Conservation (phyloP, 2,113 vertebrate species). For the Bubo bubo region DNA sequence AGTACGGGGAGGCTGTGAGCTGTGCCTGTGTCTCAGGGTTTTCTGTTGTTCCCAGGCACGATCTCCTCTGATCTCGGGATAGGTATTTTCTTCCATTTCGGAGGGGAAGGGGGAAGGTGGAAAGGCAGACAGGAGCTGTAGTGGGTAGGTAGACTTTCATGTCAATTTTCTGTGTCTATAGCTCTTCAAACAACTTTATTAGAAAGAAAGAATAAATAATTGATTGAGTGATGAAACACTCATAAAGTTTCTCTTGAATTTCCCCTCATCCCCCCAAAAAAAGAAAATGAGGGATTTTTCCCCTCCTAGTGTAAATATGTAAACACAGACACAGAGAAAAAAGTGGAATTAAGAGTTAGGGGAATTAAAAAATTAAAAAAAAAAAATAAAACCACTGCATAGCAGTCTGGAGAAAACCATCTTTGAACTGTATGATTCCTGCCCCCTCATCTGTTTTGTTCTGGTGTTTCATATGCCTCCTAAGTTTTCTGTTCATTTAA, state of each 20-base stretch:
- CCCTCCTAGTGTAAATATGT: not conserved
- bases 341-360: not conserved
- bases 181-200: not conserved
- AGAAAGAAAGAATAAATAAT: not conserved
- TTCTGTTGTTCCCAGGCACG: not conserved
- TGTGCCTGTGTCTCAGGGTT: not conserved
- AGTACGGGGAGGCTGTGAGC: not conserved
- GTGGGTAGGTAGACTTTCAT: not conserved
- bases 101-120: not conserved
- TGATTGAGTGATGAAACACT: too few relatives aligned
- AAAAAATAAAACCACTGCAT: fast-evolving
- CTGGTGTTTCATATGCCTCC: not conserved
- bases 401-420: not conserved
- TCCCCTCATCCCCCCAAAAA: not conserved
- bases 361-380: not conserved
- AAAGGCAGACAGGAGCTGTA: not conserved
- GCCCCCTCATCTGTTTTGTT: not conserved
- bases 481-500: not conserved
- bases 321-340: not conserved
- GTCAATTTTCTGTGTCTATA: not conserved
- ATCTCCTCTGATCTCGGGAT: not conserved
- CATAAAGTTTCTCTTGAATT: not conserved
- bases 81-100: not conserved
- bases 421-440: not conserved
- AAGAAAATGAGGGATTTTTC: not conserved